phyloP scores from a whole-genome alignment of 2,888 invertebrate species.

The Galeruca laticollis region DNA sequence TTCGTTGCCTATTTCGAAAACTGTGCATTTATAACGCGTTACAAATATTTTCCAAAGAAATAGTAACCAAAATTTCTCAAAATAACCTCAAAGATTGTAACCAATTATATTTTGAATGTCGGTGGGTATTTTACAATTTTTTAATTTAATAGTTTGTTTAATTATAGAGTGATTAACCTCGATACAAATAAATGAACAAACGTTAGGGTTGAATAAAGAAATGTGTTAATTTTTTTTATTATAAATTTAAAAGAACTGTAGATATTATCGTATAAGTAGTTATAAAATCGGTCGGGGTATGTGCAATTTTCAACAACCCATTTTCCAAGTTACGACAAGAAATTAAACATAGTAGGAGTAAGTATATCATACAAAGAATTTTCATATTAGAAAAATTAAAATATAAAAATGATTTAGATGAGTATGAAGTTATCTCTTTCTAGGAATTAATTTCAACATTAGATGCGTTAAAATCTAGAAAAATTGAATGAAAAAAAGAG shows the following conservation, averaged over 20 bases:
- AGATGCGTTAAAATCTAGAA: not conserved
- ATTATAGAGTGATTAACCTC: not conserved
- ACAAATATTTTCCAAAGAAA: too few species aligned
- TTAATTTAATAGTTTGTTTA: not conserved
- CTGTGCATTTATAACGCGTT: too few species aligned
- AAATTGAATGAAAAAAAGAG: not conserved
- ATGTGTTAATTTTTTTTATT: conserved; percentile 10
- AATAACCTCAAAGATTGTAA: too few species aligned
- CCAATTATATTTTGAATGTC: too few species aligned
- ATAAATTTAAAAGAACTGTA: conserved; percentile 39
- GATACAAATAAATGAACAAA: conserved; percentile 7
- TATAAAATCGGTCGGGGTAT: conserved; percentile 57
- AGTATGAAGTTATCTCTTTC: not conserved
- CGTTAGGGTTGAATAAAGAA: not conserved
- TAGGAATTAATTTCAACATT: not conserved
- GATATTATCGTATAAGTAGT: conserved; percentile 47
- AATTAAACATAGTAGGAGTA: too few species aligned
- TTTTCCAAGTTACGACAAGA: conserved; percentile 34
- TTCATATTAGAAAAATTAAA: conserved; percentile 2
- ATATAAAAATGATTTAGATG: not conserved
- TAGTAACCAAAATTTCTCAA: too few species aligned
- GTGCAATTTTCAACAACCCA: conserved; percentile 55
- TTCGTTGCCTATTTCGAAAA: too few species aligned
- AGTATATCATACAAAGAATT: too few species aligned
- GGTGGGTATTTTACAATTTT: not conserved